phyloP scores from a whole-genome alignment of 1,140 invertebrate genomes.

The Dryas iulia region DNA sequence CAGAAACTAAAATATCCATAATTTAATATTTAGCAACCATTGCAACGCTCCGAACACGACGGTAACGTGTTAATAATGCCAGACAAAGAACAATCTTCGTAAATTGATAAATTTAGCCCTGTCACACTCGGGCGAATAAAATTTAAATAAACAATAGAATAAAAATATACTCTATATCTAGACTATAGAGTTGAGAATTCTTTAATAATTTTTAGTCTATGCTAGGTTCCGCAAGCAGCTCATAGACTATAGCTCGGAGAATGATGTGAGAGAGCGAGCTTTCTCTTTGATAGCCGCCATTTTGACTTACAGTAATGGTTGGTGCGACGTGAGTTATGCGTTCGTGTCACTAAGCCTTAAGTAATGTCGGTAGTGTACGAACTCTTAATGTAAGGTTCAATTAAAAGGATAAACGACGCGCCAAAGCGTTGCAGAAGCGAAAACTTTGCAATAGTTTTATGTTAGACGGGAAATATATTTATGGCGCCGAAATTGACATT shows the following conservation, averaged over 20 bases:
- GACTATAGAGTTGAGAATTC: constrained; percentile 26
- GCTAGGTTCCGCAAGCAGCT: constrained; percentile 51
- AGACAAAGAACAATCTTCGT: constrained; percentile 70
- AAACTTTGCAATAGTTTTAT: constrained; percentile 8
- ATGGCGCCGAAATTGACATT: constrained; percentile 25
- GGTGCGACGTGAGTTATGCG: constrained; percentile 72
- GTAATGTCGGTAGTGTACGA: constrained; percentile 67
- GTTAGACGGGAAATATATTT: background rate
- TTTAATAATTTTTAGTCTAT: constrained; percentile 30
- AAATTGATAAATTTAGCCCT: constrained; percentile 76
- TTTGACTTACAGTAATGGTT: constrained; percentile 77
- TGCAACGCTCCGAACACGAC: constrained; percentile 47
- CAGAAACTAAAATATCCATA: constrained; percentile 43
- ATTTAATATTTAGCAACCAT: constrained; percentile 64
- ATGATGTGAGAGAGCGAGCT: constrained; percentile 76
- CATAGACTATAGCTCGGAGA: constrained; percentile 70
- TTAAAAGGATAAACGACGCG: constrained; percentile 48
- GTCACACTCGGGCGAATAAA: constrained; percentile 52
- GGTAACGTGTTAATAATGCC: constrained; percentile 71
- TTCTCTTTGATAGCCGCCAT: constrained; percentile 79
- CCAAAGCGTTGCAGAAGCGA: constrained; percentile 26
- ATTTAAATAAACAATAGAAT: constrained; percentile 15
- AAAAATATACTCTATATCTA: constrained; percentile 23
- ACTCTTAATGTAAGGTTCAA: constrained; percentile 62
- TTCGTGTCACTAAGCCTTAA: constrained; percentile 66